Evolutionary conservation across 2,797 vertebrate species (phyloP).

Genomic region (Podarcis siculus): DNA sequence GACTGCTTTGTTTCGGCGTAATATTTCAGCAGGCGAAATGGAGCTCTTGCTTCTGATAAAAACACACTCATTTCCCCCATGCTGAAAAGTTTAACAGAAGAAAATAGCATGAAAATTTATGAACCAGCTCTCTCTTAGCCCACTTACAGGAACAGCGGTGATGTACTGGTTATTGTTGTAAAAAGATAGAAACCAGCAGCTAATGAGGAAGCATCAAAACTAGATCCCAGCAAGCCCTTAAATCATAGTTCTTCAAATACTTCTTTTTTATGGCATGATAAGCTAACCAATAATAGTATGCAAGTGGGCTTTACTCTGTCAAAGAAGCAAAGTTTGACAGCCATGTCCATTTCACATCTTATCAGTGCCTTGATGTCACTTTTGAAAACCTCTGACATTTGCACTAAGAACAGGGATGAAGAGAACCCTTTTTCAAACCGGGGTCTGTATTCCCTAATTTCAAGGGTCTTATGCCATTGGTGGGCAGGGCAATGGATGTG

Average conservation of each 20-base stretch:
- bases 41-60: background rate
- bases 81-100: background rate
- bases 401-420: too few relatives aligned
- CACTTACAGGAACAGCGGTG: constrained; percentile 15
- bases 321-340: background rate
- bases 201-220: constrained; percentile 37
- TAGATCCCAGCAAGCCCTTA: constrained; percentile 40
- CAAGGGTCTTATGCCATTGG: too few relatives aligned
- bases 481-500: too few relatives aligned
- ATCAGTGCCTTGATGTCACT: background rate
- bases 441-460: too few relatives aligned
- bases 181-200: constrained; percentile 5
- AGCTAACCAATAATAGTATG: constrained; percentile 9
- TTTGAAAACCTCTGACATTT: background rate
- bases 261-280: constrained; percentile 33
- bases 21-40: background rate
- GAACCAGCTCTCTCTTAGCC: background rate
- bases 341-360: background rate
- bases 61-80: background rate
- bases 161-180: constrained; percentile 32
- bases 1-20: background rate
- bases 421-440: too few relatives aligned
- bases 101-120: background rate
- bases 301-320: background rate
- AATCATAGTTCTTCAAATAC: constrained; percentile 25